These are phyloP conservation scores for Jaculus jaculus DNA, from an alignment of 2,113 vertebrate species.

Conservation along the genomic window DNA sequence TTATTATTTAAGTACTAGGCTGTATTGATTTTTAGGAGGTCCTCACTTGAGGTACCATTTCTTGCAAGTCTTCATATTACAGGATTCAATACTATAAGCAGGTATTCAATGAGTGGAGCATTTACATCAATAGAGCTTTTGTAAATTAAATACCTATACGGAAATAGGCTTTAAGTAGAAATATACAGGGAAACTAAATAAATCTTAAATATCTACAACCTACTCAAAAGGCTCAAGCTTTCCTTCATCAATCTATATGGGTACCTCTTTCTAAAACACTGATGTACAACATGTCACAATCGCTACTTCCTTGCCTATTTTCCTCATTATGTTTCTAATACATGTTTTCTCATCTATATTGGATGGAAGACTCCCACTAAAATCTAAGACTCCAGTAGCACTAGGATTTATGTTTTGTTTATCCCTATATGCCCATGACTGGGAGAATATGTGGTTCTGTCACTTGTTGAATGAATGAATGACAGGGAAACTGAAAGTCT, in stretches of 20 bases:
- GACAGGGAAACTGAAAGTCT: background rate
- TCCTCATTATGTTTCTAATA: background rate
- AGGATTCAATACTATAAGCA: background rate
- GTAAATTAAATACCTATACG: background rate
- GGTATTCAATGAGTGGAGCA: conserved; percentile 22
- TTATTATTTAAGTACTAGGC: background rate
- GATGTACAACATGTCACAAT: background rate
- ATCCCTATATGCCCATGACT: background rate
- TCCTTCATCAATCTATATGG: background rate
- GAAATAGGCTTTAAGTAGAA: background rate
- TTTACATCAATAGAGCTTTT: background rate
- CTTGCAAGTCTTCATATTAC: background rate
- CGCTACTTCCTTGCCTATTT: background rate
- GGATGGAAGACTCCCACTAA: background rate
- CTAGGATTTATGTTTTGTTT: background rate
- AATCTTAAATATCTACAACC: background rate
- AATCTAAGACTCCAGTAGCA: background rate
- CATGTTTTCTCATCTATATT: background rate
- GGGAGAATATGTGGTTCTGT: background rate
- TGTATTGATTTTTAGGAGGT: background rate
- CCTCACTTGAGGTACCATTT: background rate
- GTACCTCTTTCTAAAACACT: background rate
- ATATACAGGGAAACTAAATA: background rate
- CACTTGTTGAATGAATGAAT: background rate
- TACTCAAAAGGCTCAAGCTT: background rate